Evolutionary conservation across 2,113 vertebrate species (phyloP).

Genomic region (Pseudolaguvia tuberculata): DNA sequence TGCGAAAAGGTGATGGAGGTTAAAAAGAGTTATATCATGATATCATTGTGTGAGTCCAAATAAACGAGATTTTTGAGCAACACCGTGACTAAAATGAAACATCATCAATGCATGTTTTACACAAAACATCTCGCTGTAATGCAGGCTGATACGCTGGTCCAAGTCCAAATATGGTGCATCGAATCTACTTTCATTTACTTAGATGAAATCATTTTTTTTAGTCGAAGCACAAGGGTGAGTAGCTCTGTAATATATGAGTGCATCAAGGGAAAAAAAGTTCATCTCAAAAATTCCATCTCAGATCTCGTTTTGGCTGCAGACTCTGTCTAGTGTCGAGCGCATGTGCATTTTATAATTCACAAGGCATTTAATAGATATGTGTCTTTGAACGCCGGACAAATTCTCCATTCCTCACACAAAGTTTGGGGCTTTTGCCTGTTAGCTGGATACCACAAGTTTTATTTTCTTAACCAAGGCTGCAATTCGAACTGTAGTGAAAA

Average conservation of each 20-base stretch:
- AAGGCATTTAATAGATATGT: constrained; percentile 44
- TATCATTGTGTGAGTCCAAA: constrained; percentile 33
- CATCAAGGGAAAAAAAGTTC: constrained; percentile 19
- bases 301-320: constrained; percentile 10
- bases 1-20: too few species aligned
- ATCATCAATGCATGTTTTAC: constrained; percentile 30
- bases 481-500: constrained; percentile 36
- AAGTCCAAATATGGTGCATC: not conserved
- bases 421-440: constrained; percentile 27
- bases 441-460: constrained; percentile 28
- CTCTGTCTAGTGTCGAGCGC: constrained; percentile 24
- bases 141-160: too few species aligned
- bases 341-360: constrained; percentile 42
- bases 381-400: constrained; percentile 40
- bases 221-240: not conserved
- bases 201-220: not conserved
- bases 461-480: constrained; percentile 44
- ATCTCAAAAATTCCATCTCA: constrained; percentile 29
- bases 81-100: constrained; percentile 61
- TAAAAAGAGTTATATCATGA: too few species aligned
- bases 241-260: not conserved
- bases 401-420: constrained; percentile 19
- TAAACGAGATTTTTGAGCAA: constrained; percentile 46
- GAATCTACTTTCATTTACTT: not conserved
- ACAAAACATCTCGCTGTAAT: too few species aligned